A percentile compares a stretch with the other conserved stretches of the same genome.
These are phyloP conservation scores for Drosophila eugracilis DNA, from an alignment of 1,140 invertebrate genomes.

Conservation along the genomic window DNA sequence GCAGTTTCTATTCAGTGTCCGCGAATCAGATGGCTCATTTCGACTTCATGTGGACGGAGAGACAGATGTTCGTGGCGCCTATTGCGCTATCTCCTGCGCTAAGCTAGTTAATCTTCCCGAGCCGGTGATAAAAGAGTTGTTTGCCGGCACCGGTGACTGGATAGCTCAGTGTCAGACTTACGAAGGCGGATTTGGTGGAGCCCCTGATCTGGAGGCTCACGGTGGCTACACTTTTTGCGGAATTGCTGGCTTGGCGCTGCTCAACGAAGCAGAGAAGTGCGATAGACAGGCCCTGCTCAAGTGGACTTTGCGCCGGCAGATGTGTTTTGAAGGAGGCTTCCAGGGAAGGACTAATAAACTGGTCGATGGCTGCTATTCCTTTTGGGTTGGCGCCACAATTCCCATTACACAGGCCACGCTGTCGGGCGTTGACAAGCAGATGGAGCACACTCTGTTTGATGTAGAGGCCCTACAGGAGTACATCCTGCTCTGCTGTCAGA, in stretches of 20 bases:
- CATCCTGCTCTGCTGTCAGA: conserved; percentile 96
- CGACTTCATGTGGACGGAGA: conserved; percentile 97
- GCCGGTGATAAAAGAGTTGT: conserved; percentile 89
- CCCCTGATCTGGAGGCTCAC: conserved; percentile 98
- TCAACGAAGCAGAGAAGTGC: conserved; percentile 92
- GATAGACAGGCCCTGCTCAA: conserved; percentile 92
- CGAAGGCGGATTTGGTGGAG: conserved; percentile 98
- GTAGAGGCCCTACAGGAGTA: conserved; percentile 97
- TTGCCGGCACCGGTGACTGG: conserved; percentile 95
- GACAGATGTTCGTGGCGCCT: conserved; percentile 96
- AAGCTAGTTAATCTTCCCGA: conserved; percentile 92
- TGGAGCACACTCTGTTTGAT: conserved; percentile 88
- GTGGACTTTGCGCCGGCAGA: conserved; percentile 95
- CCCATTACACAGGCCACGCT: conserved; percentile 90
- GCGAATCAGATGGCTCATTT: conserved; percentile 95
- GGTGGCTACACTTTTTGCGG: conserved; percentile 99
- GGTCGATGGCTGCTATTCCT: conserved; percentile 99
- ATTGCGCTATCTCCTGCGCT: conserved; percentile 96
- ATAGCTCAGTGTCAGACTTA: conserved; percentile 97
- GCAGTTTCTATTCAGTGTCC: conserved; percentile 91
- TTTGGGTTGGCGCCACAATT: conserved; percentile 98
- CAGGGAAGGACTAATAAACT: conserved; percentile 98
- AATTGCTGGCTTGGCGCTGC: conserved; percentile 93
- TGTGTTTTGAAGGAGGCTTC: conserved; percentile 96
- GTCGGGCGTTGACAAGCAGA: conserved; percentile 38